A percentile compares a stretch with the other conserved stretches of the same genome.
phyloP scores from a whole-genome alignment of 1,140 invertebrate species.

The Camponotus vicinus region DNA sequence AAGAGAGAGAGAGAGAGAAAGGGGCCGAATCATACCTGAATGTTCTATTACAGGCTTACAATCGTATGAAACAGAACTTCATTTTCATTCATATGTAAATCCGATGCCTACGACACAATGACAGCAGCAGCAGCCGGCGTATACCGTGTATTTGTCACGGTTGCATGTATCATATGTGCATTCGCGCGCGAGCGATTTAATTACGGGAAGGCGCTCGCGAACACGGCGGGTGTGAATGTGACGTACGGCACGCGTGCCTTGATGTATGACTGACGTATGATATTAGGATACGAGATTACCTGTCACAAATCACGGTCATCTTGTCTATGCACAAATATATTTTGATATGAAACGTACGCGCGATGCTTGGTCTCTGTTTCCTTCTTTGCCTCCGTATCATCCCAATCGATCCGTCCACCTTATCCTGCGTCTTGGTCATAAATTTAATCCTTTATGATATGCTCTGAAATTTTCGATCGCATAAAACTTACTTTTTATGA shows the following conservation, averaged over 20 bases:
- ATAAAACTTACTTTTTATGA: not conserved
- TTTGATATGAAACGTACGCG: conserved; percentile 85
- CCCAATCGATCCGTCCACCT: not conserved
- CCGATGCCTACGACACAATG: conserved; percentile 61
- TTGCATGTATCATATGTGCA: conserved; percentile 23
- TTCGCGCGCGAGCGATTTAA: conserved; percentile 63
- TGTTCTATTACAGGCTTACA: conserved; percentile 68
- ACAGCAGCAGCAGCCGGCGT: conserved; percentile 48
- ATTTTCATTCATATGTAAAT: conserved; percentile 79
- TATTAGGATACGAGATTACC: conserved; percentile 84
- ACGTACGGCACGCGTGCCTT: conserved; percentile 66
- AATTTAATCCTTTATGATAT: not conserved
- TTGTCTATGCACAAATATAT: conserved; percentile 87
- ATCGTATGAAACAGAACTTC: conserved; percentile 82
- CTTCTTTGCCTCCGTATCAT: conserved; percentile 40
- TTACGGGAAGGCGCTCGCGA: conserved; percentile 40
- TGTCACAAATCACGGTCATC: conserved; percentile 83
- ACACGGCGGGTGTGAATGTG: conserved; percentile 37
- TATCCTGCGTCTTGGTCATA: not conserved
- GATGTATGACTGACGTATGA: conserved; percentile 79
- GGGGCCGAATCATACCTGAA: conserved; percentile 66
- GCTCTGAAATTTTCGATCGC: not conserved
- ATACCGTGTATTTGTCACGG: conserved; percentile 1
- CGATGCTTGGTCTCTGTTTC: conserved; percentile 55
- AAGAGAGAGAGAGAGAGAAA: conserved; percentile 1